Evolutionary conservation across 1,140 invertebrate species (phyloP).

Genomic region (Bombus ignitus): DNA sequence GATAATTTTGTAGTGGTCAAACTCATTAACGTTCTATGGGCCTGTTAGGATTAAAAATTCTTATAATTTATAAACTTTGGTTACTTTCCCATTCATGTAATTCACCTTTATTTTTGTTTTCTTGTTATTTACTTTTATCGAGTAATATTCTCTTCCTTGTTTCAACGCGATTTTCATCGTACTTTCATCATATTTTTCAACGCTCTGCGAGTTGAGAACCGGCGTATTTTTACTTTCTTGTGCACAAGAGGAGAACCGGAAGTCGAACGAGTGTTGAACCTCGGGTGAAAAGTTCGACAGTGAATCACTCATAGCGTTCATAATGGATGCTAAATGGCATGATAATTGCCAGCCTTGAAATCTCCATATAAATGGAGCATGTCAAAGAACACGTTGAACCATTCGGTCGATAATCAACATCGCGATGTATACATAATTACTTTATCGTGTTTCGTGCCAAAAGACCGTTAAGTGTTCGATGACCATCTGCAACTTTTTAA

Average conservation of each 20-base stretch:
- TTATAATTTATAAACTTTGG: too few species aligned
- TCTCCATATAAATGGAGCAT: slow-evolving; percentile 18
- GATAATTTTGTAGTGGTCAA: too few species aligned
- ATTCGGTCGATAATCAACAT: not conserved
- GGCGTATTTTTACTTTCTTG: not conserved
- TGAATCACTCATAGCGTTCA: slow-evolving; percentile 23
- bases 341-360: slow-evolving; percentile 27
- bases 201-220: not conserved
- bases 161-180: not conserved
- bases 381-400: not conserved
- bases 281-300: slow-evolving; percentile 8
- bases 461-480: too few species aligned
- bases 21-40: too few species aligned
- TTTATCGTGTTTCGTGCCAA: too few species aligned
- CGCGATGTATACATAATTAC: not conserved
- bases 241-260: not conserved
- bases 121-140: too few species aligned
- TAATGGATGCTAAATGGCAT: not conserved
- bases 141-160: not conserved
- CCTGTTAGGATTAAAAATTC: too few species aligned
- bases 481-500: too few species aligned
- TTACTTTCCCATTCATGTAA: too few species aligned
- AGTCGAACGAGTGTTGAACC: slow-evolving; percentile 17
- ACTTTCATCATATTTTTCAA: not conserved
- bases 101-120: too few species aligned